Percentiles rank a stretch among this genome's conserved stretches.
Conservation (phyloP, 2,797 vertebrate genomes). For the Acanthopagrus latus region DNA sequence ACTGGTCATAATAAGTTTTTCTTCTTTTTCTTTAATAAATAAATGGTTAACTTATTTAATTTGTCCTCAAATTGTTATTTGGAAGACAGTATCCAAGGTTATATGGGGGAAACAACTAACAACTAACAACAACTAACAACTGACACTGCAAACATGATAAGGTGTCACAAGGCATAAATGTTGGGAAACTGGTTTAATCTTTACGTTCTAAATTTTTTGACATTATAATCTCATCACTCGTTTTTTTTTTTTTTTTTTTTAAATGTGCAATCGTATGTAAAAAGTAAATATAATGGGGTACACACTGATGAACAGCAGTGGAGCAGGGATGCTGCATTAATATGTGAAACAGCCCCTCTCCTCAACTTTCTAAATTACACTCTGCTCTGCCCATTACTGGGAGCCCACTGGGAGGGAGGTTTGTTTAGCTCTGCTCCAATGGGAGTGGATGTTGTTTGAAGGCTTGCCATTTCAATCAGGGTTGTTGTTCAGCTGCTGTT, state of each 20-base stretch:
- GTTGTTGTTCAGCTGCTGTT: constrained; percentile 79
- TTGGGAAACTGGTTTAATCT: neutral
- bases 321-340: constrained; percentile 53
- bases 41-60: neutral
- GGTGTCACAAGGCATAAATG: too few relatives aligned
- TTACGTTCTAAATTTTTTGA: neutral
- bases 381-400: constrained; percentile 67
- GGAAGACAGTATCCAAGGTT: neutral
- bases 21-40: neutral
- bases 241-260: too few relatives aligned
- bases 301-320: neutral
- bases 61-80: neutral
- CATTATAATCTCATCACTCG: too few relatives aligned
- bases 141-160: neutral
- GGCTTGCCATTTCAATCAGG: constrained; percentile 84
- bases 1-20: too few relatives aligned
- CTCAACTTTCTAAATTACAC: constrained; percentile 71
- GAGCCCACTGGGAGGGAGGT: constrained; percentile 67
- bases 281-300: too few relatives aligned
- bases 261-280: too few relatives aligned
- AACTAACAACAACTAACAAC: neutral
- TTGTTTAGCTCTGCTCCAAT: constrained; percentile 80
- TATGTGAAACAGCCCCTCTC: constrained; percentile 55
- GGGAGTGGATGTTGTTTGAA: constrained; percentile 82
- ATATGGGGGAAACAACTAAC: neutral